phyloP scores from a whole-genome alignment of 2,797 vertebrate species.

The Odontamblyopus lacepedii region DNA sequence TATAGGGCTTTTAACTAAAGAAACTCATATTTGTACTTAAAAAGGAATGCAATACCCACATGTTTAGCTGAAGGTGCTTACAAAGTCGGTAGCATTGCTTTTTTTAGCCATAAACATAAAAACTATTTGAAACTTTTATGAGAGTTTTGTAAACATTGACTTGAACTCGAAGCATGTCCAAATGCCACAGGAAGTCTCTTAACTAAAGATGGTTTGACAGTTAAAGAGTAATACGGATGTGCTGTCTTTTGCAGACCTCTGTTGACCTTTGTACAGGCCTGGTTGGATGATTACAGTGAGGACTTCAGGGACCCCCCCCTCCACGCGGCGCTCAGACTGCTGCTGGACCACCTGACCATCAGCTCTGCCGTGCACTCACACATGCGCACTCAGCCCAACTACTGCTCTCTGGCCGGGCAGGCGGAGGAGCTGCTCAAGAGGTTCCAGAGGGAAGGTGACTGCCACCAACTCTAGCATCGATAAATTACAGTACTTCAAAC shows the following conservation, averaged over 20 bases:
- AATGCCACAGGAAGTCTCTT: background rate
- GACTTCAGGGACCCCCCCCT: conserved; percentile 83
- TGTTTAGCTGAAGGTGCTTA: background rate
- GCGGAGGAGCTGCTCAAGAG: conserved; percentile 69
- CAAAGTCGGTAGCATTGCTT: background rate
- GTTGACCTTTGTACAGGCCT: conserved; percentile 70
- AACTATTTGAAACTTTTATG: background rate
- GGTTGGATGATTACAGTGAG: conserved; percentile 83
- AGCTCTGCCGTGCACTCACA: conserved; percentile 56
- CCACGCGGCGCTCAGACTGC: conserved; percentile 68
- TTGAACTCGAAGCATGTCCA: background rate
- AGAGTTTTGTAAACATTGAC: conserved; percentile 1
- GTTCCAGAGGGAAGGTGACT: conserved; percentile 68
- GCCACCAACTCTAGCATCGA: background rate
- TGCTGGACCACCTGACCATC: conserved; percentile 76
- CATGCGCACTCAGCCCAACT: conserved; percentile 65
- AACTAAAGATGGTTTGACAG: conserved; percentile 1
- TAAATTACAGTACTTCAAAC: background rate
- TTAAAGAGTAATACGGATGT: conserved; percentile 11
- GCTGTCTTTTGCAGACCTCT: conserved; percentile 53
- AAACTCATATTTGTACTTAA: too few relatives aligned
- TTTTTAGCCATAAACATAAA: background rate
- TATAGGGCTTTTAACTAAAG: too few relatives aligned
- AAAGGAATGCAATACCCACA: too few relatives aligned
- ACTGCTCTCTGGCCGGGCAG: conserved; percentile 62